Evolutionary conservation across 2,797 vertebrate genomes (phyloP).

Genomic region (Cyclopterus lumpus): DNA sequence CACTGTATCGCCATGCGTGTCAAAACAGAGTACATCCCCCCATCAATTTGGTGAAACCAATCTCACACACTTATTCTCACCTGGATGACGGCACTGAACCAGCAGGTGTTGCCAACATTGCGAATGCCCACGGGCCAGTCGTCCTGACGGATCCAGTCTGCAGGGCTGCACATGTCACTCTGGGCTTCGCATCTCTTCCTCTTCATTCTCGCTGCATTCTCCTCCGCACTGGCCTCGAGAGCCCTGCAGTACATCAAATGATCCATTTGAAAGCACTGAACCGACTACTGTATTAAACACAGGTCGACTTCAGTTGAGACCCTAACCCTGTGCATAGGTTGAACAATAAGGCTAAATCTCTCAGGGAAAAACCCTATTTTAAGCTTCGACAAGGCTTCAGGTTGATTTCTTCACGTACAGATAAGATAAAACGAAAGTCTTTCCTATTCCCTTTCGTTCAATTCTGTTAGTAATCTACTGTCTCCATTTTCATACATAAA

Average conservation of each 20-base stretch:
- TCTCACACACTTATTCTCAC: slow-evolving; percentile 70
- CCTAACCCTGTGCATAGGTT: background rate
- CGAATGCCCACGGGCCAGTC: slow-evolving; percentile 97
- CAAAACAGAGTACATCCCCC: background rate
- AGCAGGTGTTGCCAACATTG: slow-evolving; percentile 97
- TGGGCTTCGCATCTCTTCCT: slow-evolving; percentile 92
- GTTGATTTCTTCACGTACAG: background rate
- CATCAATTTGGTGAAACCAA: background rate
- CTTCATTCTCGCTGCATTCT: slow-evolving; percentile 88
- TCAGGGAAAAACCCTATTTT: background rate
- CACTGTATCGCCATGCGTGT: background rate
- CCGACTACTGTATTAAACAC: background rate
- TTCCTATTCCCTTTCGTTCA: background rate
- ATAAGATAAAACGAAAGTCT: background rate
- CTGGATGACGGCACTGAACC: slow-evolving; percentile 99
- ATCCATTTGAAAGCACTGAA: background rate
- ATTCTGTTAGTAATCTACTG: background rate
- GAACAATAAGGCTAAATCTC: background rate
- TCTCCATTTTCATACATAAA: background rate
- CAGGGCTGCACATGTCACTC: slow-evolving; percentile 87
- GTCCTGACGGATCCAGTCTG: slow-evolving; percentile 88
- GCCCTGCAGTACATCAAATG: slow-evolving; percentile 72
- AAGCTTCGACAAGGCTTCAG: background rate
- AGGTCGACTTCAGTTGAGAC: background rate
- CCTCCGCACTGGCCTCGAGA: slow-evolving; percentile 82